Conservation (phyloP, 30 jellyfish, hydroid and myxozoan species). For the Aurelia coerulea region DNA sequence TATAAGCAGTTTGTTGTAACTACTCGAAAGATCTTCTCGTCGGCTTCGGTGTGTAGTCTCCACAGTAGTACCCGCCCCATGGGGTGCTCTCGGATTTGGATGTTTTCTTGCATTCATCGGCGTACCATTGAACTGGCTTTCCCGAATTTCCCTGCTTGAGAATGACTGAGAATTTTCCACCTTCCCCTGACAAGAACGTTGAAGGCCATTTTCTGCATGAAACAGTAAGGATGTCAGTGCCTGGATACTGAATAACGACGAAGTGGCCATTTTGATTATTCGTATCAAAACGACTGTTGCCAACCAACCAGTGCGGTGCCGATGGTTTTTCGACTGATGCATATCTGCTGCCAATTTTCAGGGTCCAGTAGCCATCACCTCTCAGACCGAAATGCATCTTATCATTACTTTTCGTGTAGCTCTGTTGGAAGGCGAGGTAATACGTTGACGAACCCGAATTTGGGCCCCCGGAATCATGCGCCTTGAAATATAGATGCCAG, state of each 20-base stretch:
- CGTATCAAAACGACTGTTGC: background rate
- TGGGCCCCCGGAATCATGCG: background rate
- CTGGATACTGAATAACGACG: constrained; percentile 12
- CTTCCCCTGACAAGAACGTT: constrained; percentile 12
- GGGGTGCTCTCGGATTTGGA: too few relatives aligned
- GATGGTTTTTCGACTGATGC: background rate
- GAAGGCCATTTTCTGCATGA: constrained; percentile 11
- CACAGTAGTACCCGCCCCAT: too few relatives aligned
- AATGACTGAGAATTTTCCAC: constrained; percentile 5
- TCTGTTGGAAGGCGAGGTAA: background rate
- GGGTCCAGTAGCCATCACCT: constrained; percentile 2
- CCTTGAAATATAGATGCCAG: constrained; percentile 4
- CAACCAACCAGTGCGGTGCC: background rate
- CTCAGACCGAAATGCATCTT: background rate
- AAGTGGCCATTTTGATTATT: constrained; percentile 6
- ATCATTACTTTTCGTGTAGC: background rate
- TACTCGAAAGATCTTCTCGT: too few relatives aligned
- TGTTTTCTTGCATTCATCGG: background rate
- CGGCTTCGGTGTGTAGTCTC: too few relatives aligned
- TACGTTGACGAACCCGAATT: background rate
- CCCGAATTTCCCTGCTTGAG: constrained; percentile 9
- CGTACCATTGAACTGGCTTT: constrained; percentile 7
- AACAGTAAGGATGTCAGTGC: constrained; percentile 4
- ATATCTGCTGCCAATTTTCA: background rate
- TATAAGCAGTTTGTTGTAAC: too few relatives aligned